Percentiles rank a stretch among this genome's conserved stretches.
These are phyloP conservation scores for Sminthurinus aureus DNA, from an alignment of 2,888 invertebrate species.

Conservation along the genomic window DNA sequence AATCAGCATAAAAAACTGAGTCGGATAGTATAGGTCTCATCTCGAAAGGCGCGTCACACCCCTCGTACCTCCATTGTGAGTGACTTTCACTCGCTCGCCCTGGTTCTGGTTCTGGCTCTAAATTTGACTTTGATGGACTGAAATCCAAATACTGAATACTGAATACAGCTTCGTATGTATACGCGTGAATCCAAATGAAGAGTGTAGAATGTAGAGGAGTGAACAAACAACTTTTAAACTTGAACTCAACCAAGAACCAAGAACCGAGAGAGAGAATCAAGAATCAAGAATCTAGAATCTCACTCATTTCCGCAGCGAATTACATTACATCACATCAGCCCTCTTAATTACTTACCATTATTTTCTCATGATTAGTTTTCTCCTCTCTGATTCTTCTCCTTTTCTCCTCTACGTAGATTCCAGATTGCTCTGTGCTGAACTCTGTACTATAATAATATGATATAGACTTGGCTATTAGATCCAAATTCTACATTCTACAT, in stretches of 20 bases:
- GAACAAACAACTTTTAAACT: neutral
- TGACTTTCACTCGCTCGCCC: too few species aligned
- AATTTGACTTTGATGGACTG: too few species aligned
- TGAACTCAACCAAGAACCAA: neutral
- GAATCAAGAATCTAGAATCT: neutral
- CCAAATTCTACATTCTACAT: too few species aligned
- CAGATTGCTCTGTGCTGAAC: neutral
- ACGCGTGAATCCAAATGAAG: neutral
- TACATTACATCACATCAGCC: conserved; percentile 31
- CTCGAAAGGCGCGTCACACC: too few species aligned
- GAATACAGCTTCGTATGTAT: neutral
- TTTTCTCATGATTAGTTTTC: conserved; percentile 33
- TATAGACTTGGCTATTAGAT: neutral
- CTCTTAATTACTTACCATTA: conserved; percentile 35
- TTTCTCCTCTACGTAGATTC: neutral
- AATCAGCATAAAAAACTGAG: too few species aligned
- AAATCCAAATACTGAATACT: too few species aligned
- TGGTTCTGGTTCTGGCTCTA: too few species aligned
- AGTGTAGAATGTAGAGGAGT: neutral
- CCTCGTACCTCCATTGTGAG: too few species aligned
- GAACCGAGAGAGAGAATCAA: neutral
- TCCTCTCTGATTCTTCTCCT: neutral
- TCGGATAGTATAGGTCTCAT: too few species aligned
- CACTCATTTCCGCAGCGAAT: conserved; percentile 28
- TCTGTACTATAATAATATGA: neutral